These are phyloP conservation scores for Orius laevigatus DNA, from an alignment of 1,140 invertebrate species.

Conservation along the genomic window DNA sequence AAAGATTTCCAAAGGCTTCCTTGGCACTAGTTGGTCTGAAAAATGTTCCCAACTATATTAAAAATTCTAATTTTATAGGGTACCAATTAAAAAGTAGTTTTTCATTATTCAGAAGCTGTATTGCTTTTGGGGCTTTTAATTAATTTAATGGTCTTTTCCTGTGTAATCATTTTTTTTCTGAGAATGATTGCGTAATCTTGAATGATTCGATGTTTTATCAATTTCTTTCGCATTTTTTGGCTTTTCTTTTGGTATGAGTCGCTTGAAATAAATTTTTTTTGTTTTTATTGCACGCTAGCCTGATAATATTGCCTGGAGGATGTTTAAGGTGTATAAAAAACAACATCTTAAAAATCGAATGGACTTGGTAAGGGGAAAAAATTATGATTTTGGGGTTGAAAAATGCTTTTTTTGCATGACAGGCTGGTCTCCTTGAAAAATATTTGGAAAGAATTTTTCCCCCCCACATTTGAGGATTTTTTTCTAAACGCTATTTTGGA, in stretches of 20 bases:
- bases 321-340: constrained; percentile 28
- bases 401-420: background rate
- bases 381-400: background rate
- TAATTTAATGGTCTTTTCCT: too few relatives aligned
- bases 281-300: constrained; percentile 23
- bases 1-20: too few relatives aligned
- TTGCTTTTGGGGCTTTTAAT: too few relatives aligned
- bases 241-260: background rate
- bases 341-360: constrained; percentile 13
- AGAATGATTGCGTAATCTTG: too few relatives aligned
- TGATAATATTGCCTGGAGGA: constrained; percentile 29
- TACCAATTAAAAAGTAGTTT: background rate
- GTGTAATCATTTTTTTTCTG: too few relatives aligned
- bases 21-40: background rate
- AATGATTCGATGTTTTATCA: too few relatives aligned
- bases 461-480: too few relatives aligned
- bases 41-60: background rate
- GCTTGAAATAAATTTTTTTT: constrained; percentile 6
- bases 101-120: too few relatives aligned
- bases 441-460: too few relatives aligned
- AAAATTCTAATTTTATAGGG: background rate
- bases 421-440: too few relatives aligned
- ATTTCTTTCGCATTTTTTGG: constrained; percentile 1
- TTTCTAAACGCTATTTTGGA: too few relatives aligned
- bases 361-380: constrained; percentile 19